Evolutionary conservation across 2,888 invertebrate genomes (phyloP), one percentile per base, ranked within the genome.

Genomic region (Oasisia sp.): DNA sequence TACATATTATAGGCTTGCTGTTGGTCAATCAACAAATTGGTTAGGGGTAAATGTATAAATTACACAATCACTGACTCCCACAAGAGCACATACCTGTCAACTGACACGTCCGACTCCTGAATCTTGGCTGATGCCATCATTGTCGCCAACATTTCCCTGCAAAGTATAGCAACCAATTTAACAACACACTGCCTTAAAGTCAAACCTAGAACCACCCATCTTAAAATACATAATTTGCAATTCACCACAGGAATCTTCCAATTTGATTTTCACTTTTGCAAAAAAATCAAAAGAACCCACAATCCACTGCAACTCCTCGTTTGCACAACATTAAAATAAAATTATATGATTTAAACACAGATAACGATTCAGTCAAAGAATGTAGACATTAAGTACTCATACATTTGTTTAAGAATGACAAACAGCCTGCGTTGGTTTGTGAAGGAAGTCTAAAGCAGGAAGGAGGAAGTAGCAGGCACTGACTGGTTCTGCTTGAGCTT

Each of bases 401-500:
- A 50, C 1, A 50, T 50, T 50, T 50, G 50, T 50, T 50, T 50
- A 50, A 50, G 8, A 50, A 12, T 4, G 2, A 50, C 12, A 27
- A 74, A 19, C 74, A 74, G 74, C 14, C 74, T 27, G 74, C 14
- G 7, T 74, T 74, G n/a, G 74, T 27, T n/a, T 74, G 74, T 74
- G 19, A 74, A 27, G 14, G n/a, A 27, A 74, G 74, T 0, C 19
- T 19, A 74, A 74, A 27, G 14, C 14, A 19, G 27, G 27, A 74
- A 27, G 14, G 5, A 19, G 27, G 27, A 38, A 38, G 74, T 19
- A 74, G 74, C 9, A 2, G 50, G 50, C 74, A 27, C 44, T 91
- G n/a, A 91, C 91, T 45, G 50, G 44, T 38, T 44, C 91, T 58
- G 44, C 1, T 32, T 56, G 74, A 92, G 91, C 92, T 91, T 91